Evolutionary conservation across 2,113 vertebrate species (phyloP), one percentile per base, ranked within the genome.

Genomic region (Larimichthys crocea): DNA sequence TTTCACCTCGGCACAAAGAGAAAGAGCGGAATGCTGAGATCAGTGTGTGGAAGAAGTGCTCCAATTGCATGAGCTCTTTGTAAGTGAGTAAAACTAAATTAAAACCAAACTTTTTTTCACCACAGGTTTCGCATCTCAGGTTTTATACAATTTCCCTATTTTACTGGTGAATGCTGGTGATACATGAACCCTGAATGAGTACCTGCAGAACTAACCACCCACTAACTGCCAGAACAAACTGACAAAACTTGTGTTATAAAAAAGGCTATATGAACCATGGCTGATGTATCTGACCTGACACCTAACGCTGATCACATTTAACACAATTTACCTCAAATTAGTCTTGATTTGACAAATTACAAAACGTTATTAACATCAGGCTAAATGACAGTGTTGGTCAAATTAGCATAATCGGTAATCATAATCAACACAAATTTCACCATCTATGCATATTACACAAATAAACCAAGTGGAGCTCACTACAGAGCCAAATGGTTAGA

Each of bases 11-110:
- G 50, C 42, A 49, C 50, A 76, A 14, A 57, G 31, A 63, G 26
- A 73, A 74, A 76, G 52, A 69, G 66, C 69, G 11, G 29, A 66
- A 57, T 46, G 55, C 81, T 75, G 35, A 52, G 53, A 64, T 67
- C 55, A 50, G 14, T 53, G 35, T n/a, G 20, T 15, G 49, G 44
- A 64, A 19, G 64, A 59, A 22, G 20, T 26, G 12, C 10, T 20
- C 14, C 7, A 22, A 14, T 16, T 29, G 22, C 46, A 78, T 9
- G 40, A 67, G 16, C 24, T 22, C 20, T 60, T 53, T 55, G 8
- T 40, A 14, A 56, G 35, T 31, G 15, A 46, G 14, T 8, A 20
- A 35, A 22, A 52, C 8, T 50, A 22, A 40, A 52, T 42, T 49
- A 52, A 40, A 57, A 42, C n/a, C 24, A 24, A 40, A 4, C 17